These are phyloP conservation scores for Drosophila miranda DNA, from an alignment of 1,140 invertebrate genomes.

Conservation along the genomic window DNA sequence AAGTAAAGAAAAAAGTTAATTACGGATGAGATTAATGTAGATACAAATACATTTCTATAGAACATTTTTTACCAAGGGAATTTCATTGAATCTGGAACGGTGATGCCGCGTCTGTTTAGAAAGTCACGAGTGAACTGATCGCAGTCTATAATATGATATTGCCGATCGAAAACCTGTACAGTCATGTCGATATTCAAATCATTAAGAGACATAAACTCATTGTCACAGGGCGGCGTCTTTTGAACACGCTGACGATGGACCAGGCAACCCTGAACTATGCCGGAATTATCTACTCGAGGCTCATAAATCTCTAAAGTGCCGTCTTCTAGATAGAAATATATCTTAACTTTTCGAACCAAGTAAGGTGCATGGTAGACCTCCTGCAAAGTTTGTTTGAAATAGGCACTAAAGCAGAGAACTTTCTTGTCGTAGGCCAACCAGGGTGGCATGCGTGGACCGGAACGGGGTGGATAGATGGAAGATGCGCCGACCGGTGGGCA, in stretches of 20 bases:
- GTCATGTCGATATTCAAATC: constrained; percentile 75
- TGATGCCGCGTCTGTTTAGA: constrained; percentile 91
- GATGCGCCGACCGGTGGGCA: constrained; percentile 82
- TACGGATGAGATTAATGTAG: constrained; percentile 51
- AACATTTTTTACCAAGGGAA: constrained; percentile 53
- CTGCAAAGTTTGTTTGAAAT: constrained; percentile 92
- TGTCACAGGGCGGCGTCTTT: constrained; percentile 66
- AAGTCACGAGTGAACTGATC: constrained; percentile 93
- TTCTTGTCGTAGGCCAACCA: constrained; percentile 95
- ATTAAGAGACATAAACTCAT: constrained; percentile 68
- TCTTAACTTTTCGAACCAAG: constrained; percentile 90
- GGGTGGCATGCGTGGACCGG: constrained; percentile 87
- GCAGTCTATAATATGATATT: constrained; percentile 88
- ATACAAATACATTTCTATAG: no score
- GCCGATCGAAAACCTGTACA: constrained; percentile 71
- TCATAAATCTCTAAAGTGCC: constrained; percentile 93
- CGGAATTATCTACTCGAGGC: constrained; percentile 88
- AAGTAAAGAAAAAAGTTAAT: no score
- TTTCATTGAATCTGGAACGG: constrained; percentile 87
- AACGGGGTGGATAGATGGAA: constrained; percentile 87
- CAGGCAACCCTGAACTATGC: constrained; percentile 87
- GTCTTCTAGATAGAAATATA: constrained; percentile 95
- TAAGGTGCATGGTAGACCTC: constrained; percentile 87
- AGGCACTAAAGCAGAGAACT: constrained; percentile 92
- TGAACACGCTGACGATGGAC: constrained; percentile 70